phyloP scores from a whole-genome alignment of 2,113 vertebrate genomes.

The Camarhynchus parvulus region DNA sequence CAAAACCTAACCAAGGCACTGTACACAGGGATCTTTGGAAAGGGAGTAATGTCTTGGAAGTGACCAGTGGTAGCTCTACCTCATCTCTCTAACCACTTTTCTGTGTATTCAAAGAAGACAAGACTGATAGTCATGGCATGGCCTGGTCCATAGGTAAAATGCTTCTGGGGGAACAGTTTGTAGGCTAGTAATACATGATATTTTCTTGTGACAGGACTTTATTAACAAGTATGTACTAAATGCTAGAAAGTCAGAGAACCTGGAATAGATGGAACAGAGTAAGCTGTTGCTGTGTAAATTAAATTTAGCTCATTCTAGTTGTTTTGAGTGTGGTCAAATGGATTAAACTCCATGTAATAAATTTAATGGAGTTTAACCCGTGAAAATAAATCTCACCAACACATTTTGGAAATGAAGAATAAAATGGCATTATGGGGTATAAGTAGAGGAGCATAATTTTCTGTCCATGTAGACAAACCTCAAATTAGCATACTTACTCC shows the following conservation, averaged over 20 bases:
- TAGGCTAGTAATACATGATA: not conserved
- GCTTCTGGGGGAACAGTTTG: not conserved
- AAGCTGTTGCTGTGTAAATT: not conserved
- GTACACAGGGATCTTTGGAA: not conserved
- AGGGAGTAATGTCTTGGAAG: not conserved
- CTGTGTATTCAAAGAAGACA: not conserved
- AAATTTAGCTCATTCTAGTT: not conserved
- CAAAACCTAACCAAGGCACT: not conserved
- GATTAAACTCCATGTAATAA: not conserved
- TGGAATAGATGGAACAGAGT: not conserved
- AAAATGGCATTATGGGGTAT: not conserved
- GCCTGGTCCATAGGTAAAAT: not conserved
- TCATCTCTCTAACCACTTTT: not conserved
- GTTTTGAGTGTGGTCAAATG: not conserved
- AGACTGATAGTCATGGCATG: fast-evolving
- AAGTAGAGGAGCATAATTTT: not conserved
- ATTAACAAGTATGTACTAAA: not conserved
- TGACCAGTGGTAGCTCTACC: not conserved
- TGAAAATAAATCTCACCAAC: not conserved
- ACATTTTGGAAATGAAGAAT: not conserved
- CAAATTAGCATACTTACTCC: not conserved
- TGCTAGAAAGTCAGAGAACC: not conserved
- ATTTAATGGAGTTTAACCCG: not conserved
- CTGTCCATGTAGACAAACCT: not conserved
- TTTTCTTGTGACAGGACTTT: not conserved